Conservation (phyloP, 1,140 invertebrate species). For the Pygmarrhopalites habei region DNA sequence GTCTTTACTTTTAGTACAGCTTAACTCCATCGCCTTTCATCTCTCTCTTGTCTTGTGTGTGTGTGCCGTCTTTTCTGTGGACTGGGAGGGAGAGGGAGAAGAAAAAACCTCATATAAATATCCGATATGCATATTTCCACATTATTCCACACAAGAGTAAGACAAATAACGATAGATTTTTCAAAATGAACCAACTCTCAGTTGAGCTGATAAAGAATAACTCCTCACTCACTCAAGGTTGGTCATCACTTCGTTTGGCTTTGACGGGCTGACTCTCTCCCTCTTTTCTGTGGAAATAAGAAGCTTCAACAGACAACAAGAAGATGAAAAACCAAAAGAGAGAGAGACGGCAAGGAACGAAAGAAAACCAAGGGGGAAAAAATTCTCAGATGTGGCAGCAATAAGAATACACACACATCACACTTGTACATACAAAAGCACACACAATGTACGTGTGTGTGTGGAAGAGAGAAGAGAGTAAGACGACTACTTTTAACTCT, state of each 20-base stretch:
- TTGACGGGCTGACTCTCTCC: slow-evolving; percentile 7
- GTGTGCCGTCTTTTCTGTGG: no score
- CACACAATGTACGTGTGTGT: neutral
- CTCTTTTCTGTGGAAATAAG: neutral
- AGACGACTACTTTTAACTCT: neutral
- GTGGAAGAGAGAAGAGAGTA: no score
- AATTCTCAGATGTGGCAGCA: neutral
- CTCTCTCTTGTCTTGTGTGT: no score
- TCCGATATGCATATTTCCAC: slow-evolving; percentile 2
- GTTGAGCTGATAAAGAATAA: slow-evolving; percentile 24
- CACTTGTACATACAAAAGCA: no score
- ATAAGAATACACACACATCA: neutral
- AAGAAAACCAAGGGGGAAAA: neutral
- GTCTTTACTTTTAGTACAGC: no score
- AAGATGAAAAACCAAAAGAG: neutral
- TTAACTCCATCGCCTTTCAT: neutral
- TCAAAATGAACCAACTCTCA: slow-evolving; percentile 31
- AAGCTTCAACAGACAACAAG: no score
- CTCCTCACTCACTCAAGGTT: slow-evolving; percentile 20
- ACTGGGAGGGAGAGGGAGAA: slow-evolving; percentile 2
- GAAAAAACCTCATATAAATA: neutral
- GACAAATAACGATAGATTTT: slow-evolving; percentile 40
- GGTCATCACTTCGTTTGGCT: slow-evolving; percentile 25
- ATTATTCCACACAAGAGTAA: slow-evolving; percentile 24
- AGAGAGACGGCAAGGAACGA: neutral